These are phyloP conservation scores for Lipophrys pholis DNA, from an alignment of 2,113 vertebrate genomes.

Conservation along the genomic window DNA sequence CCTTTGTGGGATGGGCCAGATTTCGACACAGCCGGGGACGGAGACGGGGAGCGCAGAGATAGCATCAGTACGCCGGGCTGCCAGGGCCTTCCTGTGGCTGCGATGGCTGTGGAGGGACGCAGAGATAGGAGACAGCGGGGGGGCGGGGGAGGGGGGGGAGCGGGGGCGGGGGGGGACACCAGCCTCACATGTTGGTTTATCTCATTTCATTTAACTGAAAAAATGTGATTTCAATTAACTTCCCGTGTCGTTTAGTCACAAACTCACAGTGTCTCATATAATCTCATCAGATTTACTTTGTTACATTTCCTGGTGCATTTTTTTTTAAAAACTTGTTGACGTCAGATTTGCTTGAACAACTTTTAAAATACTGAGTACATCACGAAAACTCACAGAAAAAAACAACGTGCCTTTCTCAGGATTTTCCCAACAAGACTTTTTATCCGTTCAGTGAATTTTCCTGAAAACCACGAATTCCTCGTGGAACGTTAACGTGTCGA, in stretches of 20 bases:
- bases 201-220: background rate
- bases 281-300: too few species aligned
- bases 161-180: slow-evolving; percentile 1
- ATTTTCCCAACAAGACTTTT: too few species aligned
- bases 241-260: background rate
- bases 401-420: too few species aligned
- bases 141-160: slow-evolving; percentile 29
- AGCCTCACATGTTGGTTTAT: slow-evolving; percentile 16
- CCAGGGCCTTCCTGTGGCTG: slow-evolving; percentile 85
- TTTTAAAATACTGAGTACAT: too few species aligned
- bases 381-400: too few species aligned
- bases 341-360: too few species aligned
- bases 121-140: slow-evolving; percentile 71
- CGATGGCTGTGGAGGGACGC: slow-evolving; percentile 72
- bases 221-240: background rate
- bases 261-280: too few species aligned
- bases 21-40: slow-evolving; percentile 83
- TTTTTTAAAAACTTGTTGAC: too few species aligned
- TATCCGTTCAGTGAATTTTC: too few species aligned
- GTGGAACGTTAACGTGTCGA: too few species aligned
- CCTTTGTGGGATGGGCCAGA: slow-evolving; percentile 81
- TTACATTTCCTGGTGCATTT: too few species aligned
- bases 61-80: slow-evolving; percentile 79
- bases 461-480: too few species aligned
- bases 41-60: slow-evolving; percentile 80